A percentile compares a stretch with the other conserved stretches of the same genome.
phyloP scores from a whole-genome alignment of 2,797 vertebrate genomes.

The Myripristis jacobus region DNA sequence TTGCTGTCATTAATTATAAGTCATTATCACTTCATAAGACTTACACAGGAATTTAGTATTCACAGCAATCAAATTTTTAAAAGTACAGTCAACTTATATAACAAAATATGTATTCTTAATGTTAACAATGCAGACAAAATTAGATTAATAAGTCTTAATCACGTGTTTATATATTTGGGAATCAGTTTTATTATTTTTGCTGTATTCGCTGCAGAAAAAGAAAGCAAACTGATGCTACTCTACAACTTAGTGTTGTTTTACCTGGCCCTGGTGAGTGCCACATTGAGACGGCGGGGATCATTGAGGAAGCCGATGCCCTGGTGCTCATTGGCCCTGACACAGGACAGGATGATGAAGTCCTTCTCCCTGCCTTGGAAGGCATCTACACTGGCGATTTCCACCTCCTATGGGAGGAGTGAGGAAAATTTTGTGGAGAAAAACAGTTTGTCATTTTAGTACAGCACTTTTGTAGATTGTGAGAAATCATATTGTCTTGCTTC shows the following conservation, averaged over 20 bases:
- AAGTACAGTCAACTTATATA: no score
- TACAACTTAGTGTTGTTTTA: conserved; percentile 46
- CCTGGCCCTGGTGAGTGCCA: conserved; percentile 94
- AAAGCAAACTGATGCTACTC: neutral
- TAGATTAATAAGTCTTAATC: no score
- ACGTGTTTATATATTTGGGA: no score
- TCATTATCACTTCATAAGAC: no score
- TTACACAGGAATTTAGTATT: no score
- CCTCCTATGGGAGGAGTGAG: conserved; percentile 83
- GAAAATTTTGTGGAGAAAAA: neutral
- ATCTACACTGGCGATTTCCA: conserved; percentile 96
- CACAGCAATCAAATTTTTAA: no score
- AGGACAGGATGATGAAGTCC: conserved; percentile 96
- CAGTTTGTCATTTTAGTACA: neutral
- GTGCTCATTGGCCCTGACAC: conserved; percentile 95
- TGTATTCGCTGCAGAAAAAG: neutral
- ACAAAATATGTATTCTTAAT: no score
- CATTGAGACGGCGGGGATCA: conserved; percentile 93
- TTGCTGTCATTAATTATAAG: no score
- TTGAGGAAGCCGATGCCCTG: conserved; percentile 96
- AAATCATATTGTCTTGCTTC: neutral
- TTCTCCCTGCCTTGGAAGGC: conserved; percentile 97
- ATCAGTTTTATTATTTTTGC: no score
- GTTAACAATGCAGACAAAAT: no score
- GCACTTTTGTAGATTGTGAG: neutral